Evolutionary conservation across 2,888 invertebrate species (phyloP).

Genomic region (Diaprepes abbreviatus): DNA sequence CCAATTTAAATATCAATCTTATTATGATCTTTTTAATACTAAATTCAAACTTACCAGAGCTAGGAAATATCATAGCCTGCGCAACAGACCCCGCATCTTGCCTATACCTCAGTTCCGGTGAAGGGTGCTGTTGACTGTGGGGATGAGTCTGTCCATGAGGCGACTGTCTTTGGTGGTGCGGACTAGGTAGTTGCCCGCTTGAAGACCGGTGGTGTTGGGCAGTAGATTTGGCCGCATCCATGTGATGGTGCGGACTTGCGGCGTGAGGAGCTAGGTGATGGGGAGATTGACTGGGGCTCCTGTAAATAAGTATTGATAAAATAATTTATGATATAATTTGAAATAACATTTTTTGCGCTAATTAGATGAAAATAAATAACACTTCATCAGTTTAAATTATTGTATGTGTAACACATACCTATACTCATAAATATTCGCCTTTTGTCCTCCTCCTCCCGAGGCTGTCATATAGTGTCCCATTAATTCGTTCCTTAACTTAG

Average conservation of each 20-base stretch:
- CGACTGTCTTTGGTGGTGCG: slow-evolving; percentile 68
- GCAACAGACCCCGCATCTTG: slow-evolving; percentile 58
- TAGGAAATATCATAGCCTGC: slow-evolving; percentile 61
- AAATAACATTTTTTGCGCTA: too few relatives aligned
- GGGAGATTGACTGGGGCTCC: slow-evolving; percentile 68
- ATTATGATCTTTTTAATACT: too few relatives aligned
- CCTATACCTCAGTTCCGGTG: slow-evolving; percentile 64
- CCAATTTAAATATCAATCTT: too few relatives aligned
- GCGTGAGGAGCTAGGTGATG: slow-evolving; percentile 63
- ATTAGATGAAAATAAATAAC: too few relatives aligned
- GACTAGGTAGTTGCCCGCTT: slow-evolving; percentile 66
- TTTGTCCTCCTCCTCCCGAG: slow-evolving; percentile 60
- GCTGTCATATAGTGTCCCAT: slow-evolving; percentile 73
- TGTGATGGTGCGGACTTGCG: slow-evolving; percentile 63
- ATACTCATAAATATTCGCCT: slow-evolving; percentile 56
- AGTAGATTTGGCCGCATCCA: slow-evolving; percentile 62
- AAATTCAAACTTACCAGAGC: slow-evolving; percentile 33
- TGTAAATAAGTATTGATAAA: slow-evolving; percentile 57
- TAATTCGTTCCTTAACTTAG: slow-evolving; percentile 71
- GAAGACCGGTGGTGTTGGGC: slow-evolving; percentile 47
- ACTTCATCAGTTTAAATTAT: background rate
- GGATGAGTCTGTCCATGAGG: slow-evolving; percentile 65
- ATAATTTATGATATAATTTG: background rate
- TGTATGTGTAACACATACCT: slow-evolving; percentile 12
- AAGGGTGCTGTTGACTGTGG: slow-evolving; percentile 63